Conservation (phyloP, 2,888 invertebrate species). For the Oeneis ivallda region DNA sequence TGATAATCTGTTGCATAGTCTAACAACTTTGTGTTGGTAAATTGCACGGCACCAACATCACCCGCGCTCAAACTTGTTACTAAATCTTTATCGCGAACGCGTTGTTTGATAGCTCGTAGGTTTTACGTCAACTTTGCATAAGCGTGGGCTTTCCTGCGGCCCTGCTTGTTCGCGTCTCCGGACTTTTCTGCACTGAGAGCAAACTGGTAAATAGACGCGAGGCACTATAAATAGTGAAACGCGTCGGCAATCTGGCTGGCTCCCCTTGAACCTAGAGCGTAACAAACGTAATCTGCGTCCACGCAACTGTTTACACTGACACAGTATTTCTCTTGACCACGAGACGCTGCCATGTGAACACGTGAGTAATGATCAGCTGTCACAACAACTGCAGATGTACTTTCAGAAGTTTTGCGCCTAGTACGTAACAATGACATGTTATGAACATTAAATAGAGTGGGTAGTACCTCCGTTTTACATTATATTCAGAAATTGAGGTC, state of each 20-base stretch:
- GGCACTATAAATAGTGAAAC: constrained; percentile 78
- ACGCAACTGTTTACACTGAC: constrained; percentile 75
- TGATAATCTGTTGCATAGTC: constrained; percentile 55
- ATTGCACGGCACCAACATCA: constrained; percentile 46
- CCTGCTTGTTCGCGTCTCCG: constrained; percentile 73
- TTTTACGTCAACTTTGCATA: constrained; percentile 57
- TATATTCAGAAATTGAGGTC: neutral
- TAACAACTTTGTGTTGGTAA: constrained; percentile 64
- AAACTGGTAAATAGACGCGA: constrained; percentile 74
- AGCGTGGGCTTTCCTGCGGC: constrained; percentile 57
- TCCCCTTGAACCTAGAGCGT: constrained; percentile 80
- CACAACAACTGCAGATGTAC: constrained; percentile 22
- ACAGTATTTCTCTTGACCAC: constrained; percentile 77
- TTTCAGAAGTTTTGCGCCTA: neutral
- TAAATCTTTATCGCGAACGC: constrained; percentile 43
- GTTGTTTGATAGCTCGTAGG: constrained; percentile 44
- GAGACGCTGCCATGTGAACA: constrained; percentile 69
- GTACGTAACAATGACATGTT: neutral
- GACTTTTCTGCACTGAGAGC: constrained; percentile 78
- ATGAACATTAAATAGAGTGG: constrained; percentile 11
- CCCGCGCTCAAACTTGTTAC: constrained; percentile 29
- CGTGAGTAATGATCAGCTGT: constrained; percentile 51
- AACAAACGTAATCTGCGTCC: constrained; percentile 70
- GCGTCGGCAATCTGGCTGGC: constrained; percentile 74
- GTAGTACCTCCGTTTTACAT: neutral